Evolutionary conservation across 2,113 vertebrate species (phyloP).

Genomic region (Bos indicus): DNA sequence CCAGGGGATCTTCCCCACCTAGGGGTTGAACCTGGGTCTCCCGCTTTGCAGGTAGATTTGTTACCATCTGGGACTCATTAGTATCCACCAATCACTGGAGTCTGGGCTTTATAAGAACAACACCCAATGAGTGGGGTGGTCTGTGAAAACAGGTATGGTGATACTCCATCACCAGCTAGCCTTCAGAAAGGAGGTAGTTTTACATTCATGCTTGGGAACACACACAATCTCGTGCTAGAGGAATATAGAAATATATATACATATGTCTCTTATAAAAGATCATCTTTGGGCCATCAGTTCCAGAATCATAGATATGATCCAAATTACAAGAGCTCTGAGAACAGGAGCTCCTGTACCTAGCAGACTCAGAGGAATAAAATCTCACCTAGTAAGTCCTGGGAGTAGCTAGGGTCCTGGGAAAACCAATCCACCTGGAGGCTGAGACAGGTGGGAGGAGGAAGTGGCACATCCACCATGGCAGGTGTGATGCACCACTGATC

Average conservation of each 20-base stretch:
- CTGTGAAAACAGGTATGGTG: neutral
- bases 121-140: fast-evolving
- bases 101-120: neutral
- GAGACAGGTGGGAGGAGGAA: neutral
- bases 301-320: neutral
- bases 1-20: neutral
- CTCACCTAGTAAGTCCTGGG: neutral
- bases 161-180: neutral
- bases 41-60: neutral
- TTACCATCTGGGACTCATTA: neutral
- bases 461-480: neutral
- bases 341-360: neutral
- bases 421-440: neutral
- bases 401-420: neutral
- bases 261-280: neutral
- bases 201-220: neutral
- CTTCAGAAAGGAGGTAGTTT: neutral
- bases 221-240: neutral
- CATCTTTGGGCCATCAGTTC: neutral
- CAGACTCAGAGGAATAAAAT: neutral
- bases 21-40: neutral
- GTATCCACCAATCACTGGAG: neutral
- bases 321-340: neutral
- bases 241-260: neutral
- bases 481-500: fast-evolving